phyloP scores from a whole-genome alignment of 2,888 invertebrate species.

The Acanthococcus lagerstroemiae region DNA sequence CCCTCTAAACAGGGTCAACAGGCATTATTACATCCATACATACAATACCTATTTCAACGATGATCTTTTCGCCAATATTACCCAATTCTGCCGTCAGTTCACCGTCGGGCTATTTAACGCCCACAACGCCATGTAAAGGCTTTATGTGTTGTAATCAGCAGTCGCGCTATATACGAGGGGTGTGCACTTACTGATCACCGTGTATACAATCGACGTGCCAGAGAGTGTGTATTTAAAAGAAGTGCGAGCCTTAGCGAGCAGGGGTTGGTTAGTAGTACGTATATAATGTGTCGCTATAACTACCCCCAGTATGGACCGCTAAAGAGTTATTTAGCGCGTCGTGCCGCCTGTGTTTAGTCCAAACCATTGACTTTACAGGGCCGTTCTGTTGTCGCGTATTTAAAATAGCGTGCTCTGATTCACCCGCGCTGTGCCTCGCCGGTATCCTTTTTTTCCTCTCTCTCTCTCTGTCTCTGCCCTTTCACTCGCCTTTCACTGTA shows the following conservation, averaged over 20 bases:
- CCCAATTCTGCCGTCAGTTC: no score
- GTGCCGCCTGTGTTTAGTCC: constrained; percentile 25
- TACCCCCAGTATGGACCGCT: constrained; percentile 25
- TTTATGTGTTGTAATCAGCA: no score
- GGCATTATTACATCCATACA: no score
- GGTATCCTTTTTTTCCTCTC: not conserved
- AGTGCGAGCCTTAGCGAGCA: no score
- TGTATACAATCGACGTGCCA: not conserved
- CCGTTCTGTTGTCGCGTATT: constrained; percentile 26
- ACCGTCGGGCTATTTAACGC: no score
- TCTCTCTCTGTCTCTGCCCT: not conserved
- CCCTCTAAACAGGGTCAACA: no score
- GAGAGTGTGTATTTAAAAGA: not conserved
- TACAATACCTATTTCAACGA: no score
- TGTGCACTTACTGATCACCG: not conserved
- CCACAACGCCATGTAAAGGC: no score
- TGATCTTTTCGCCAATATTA: no score
- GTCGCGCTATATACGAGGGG: no score
- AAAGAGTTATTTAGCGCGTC: constrained; percentile 29
- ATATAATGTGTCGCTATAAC: constrained; percentile 21
- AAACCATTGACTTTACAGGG: constrained; percentile 28
- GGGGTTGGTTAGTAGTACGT: no score
- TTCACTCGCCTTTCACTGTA: not conserved
- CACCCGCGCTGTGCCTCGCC: not conserved
- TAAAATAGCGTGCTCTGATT: constrained; percentile 25